Evolutionary conservation across 2,888 invertebrate genomes (phyloP).

Genomic region (Agrochola litura): DNA sequence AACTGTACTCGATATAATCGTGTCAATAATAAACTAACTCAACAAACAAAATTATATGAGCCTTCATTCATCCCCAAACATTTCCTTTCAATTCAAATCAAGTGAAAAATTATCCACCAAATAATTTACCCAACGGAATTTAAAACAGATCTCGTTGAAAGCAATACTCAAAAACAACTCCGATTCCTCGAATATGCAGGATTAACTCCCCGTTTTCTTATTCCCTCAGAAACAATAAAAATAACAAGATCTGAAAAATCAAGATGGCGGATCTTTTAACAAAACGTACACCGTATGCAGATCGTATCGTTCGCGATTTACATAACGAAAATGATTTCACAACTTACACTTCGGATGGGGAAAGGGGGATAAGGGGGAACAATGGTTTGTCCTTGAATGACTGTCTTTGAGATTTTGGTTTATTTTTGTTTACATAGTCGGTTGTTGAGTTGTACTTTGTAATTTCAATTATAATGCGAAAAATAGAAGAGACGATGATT

Average conservation of each 20-base stretch:
- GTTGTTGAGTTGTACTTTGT: conserved; percentile 20
- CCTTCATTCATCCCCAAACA: not conserved
- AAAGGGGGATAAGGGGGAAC: not conserved
- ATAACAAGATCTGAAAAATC: conserved; percentile 62
- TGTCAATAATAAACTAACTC: conserved; percentile 5
- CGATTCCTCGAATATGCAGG: conserved; percentile 50
- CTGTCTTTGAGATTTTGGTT: conserved; percentile 1
- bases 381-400: conserved; percentile 1
- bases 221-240: conserved; percentile 65
- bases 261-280: conserved; percentile 71
- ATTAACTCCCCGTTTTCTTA: conserved; percentile 57
- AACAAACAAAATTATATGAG: conserved; percentile 8
- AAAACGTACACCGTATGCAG: conserved; percentile 72
- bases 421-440: not conserved
- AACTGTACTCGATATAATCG: not conserved
- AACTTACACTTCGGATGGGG: conserved; percentile 45
- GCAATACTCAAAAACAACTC: conserved; percentile 7
- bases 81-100: conserved; percentile 30
- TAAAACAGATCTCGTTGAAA: conserved; percentile 13
- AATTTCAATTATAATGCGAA: not conserved
- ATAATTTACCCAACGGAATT: conserved; percentile 33
- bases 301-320: conserved; percentile 76
- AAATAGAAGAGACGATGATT: not conserved
- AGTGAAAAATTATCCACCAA: conserved; percentile 31
- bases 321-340: conserved; percentile 81